phyloP scores from a whole-genome alignment of 2,113 vertebrate genomes.

The Corapipo altera region DNA sequence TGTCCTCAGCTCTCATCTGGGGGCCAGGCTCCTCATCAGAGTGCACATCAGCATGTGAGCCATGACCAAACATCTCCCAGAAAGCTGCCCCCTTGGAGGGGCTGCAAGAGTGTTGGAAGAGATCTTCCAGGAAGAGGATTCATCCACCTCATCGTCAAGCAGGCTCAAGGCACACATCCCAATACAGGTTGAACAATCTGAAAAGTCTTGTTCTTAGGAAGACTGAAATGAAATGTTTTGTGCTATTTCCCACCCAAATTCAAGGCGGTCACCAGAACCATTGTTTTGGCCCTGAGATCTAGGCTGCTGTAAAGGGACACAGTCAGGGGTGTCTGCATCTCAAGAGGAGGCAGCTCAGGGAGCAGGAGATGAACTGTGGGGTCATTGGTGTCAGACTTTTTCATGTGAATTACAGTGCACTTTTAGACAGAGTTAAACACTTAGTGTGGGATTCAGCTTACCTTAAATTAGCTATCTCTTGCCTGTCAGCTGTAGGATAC shows the following conservation, averaged over 20 bases:
- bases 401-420: not conserved
- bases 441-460: not conserved
- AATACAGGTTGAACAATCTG: not conserved
- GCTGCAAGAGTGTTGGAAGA: not conserved
- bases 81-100: not conserved
- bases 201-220: not conserved
- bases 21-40: not conserved
- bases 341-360: not conserved
- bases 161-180: not conserved
- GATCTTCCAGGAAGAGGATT: not conserved
- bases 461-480: not conserved
- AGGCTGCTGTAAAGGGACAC: not conserved
- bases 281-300: not conserved
- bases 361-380: not conserved
- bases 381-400: not conserved
- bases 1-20: not conserved
- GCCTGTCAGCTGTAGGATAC: not conserved
- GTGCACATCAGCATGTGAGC: accelerated
- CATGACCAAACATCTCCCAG: not conserved
- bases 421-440: not conserved
- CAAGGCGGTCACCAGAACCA: not conserved
- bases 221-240: not conserved
- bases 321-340: not conserved
- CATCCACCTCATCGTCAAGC: not conserved
- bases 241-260: not conserved